These are phyloP conservation scores for Slavum lentiscoides DNA, from an alignment of 2,888 invertebrate species.

Conservation along the genomic window DNA sequence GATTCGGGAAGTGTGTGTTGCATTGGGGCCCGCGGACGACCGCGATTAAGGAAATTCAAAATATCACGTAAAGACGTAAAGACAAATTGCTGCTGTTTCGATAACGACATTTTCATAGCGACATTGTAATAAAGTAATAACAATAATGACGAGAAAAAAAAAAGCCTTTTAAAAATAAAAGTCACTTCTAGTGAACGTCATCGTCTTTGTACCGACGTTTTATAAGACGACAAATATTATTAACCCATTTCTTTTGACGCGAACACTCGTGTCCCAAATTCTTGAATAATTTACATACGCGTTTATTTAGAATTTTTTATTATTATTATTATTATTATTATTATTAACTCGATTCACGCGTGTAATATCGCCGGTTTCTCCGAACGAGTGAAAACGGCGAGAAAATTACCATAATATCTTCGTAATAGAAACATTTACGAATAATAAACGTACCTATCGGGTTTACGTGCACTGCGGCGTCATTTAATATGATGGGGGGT, in stretches of 20 bases:
- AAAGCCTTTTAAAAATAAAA: background rate
- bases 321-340: background rate
- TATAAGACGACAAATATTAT: conserved; percentile 19
- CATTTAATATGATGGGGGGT: too few species aligned
- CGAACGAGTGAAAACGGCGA: conserved; percentile 5
- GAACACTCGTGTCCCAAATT: conserved; percentile 6
- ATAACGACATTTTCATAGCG: too few species aligned
- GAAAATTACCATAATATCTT: conserved; percentile 28
- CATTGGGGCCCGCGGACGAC: background rate
- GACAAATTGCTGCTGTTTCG: conserved; percentile 3
- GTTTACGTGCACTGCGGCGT: background rate
- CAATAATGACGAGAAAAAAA: too few species aligned
- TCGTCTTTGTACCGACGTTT: background rate
- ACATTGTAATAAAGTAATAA: too few species aligned
- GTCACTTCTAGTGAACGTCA: background rate
- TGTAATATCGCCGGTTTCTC: background rate
- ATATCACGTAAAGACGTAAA: background rate
- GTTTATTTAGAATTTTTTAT: conserved; percentile 8
- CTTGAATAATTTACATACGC: conserved; percentile 25
- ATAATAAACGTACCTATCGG: conserved; percentile 1
- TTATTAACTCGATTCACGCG: background rate
- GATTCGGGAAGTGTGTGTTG: too few species aligned
- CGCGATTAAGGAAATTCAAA: background rate
- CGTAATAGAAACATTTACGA: conserved; percentile 1
- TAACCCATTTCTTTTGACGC: background rate